Evolutionary conservation across 1,140 invertebrate genomes (phyloP).

Genomic region (Platyscapa corneri): DNA sequence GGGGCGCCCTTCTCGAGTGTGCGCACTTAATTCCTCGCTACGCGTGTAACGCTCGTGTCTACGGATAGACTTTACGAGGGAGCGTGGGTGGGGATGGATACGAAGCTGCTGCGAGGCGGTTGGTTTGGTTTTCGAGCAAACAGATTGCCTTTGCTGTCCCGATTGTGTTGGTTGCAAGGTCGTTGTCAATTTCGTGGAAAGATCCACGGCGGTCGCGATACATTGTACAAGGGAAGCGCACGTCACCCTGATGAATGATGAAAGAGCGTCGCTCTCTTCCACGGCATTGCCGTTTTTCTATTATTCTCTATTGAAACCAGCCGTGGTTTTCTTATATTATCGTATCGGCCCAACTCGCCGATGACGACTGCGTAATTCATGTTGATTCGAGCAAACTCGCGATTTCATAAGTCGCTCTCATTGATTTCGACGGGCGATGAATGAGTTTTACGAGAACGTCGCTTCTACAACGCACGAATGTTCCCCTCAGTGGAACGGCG

Average conservation of each 20-base stretch:
- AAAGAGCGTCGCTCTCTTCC: neutral
- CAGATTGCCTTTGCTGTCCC: neutral
- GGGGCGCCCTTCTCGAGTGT: neutral
- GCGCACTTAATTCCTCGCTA: neutral
- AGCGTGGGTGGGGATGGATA: neutral
- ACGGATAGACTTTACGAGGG: neutral
- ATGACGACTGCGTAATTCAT: neutral
- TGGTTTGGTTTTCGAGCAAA: neutral
- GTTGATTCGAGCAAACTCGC: neutral
- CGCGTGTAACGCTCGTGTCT: neutral
- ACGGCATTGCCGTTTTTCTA: neutral
- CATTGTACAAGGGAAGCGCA: neutral
- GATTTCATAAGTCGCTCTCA: neutral
- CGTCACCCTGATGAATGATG: neutral
- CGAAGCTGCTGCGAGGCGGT: too few relatives aligned
- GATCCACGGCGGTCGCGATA: neutral
- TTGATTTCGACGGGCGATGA: too few relatives aligned
- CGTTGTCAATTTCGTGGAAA: constrained; percentile 6
- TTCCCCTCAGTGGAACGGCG: neutral
- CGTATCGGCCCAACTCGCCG: neutral
- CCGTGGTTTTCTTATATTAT: neutral
- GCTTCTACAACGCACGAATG: neutral
- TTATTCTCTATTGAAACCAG: neutral
- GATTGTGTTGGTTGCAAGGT: neutral
- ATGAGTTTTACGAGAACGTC: neutral